Conservation (phyloP, 2,888 invertebrate genomes). For the Sarcophaga carnaria region DNA sequence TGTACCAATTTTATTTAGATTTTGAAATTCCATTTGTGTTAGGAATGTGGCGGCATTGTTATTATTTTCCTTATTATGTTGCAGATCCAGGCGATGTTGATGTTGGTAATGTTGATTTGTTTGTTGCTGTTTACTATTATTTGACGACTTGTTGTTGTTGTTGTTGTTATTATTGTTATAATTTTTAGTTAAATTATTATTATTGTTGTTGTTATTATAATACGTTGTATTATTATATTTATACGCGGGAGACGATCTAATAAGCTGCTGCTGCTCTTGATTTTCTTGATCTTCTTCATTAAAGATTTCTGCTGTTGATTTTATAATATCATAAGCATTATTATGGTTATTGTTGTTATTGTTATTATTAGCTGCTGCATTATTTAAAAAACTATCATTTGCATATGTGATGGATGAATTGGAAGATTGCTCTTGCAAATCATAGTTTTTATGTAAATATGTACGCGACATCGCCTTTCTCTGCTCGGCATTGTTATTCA, state of each 20-base stretch:
- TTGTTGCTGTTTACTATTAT: constrained; percentile 47
- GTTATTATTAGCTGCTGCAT: constrained; percentile 72
- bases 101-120: constrained; percentile 67
- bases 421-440: constrained; percentile 73
- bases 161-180: constrained; percentile 54
- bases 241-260: constrained; percentile 82
- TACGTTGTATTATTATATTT: constrained; percentile 74
- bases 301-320: constrained; percentile 69
- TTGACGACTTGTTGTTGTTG: constrained; percentile 63
- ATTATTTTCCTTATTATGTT: constrained; percentile 72
- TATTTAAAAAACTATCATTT: constrained; percentile 57
- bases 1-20: constrained; percentile 80
- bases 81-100: constrained; percentile 67
- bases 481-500: constrained; percentile 72
- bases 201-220: constrained; percentile 67
- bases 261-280: constrained; percentile 82
- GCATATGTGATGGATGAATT: constrained; percentile 62
- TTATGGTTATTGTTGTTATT: constrained; percentile 74
- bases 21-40: constrained; percentile 80
- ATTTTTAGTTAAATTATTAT: constrained; percentile 61
- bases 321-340: constrained; percentile 68
- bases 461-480: constrained; percentile 79
- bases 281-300: constrained; percentile 79
- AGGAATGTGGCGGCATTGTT: constrained; percentile 78
- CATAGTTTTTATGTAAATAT: constrained; percentile 75